Evolutionary conservation across 2,888 invertebrate species (phyloP).

Genomic region (Odontocolon sp.): DNA sequence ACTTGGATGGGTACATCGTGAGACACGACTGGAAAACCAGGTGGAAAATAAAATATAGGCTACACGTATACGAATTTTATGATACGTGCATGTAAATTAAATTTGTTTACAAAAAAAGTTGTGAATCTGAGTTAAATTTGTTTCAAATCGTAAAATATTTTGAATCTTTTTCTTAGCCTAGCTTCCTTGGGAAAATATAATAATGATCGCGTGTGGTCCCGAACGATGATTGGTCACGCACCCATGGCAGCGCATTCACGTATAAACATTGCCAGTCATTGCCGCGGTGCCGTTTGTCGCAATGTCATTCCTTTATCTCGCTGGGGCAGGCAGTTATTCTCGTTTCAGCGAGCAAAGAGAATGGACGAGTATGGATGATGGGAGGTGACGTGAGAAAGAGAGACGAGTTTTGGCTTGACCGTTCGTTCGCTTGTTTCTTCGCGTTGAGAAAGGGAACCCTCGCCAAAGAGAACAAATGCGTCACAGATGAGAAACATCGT

Average conservation of each 20-base stretch:
- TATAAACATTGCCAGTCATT: conserved; percentile 40
- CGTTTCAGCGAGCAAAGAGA: conserved; percentile 43
- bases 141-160: conserved; percentile 16
- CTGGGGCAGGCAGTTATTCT: conserved; percentile 30
- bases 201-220: conserved; percentile 52
- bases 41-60: too few species aligned
- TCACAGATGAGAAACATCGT: conserved; percentile 32
- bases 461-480: conserved; percentile 40
- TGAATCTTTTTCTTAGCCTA: background rate
- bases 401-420: conserved; percentile 23
- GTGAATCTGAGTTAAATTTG: too few species aligned
- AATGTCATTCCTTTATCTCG: conserved; percentile 52
- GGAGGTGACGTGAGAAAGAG: background rate
- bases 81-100: too few species aligned
- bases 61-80: too few species aligned
- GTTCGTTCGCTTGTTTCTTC: conserved; percentile 15
- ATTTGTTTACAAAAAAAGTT: too few species aligned
- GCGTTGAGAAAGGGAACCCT: conserved; percentile 26
- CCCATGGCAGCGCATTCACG: conserved; percentile 30
- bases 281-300: conserved; percentile 44
- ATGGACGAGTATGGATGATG: background rate
- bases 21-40: too few species aligned
- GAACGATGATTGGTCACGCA: conserved; percentile 55
- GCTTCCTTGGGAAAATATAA: background rate
- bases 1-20: too few species aligned